Conservation (phyloP, 1,140 invertebrate genomes). For the Bombus confusus region DNA sequence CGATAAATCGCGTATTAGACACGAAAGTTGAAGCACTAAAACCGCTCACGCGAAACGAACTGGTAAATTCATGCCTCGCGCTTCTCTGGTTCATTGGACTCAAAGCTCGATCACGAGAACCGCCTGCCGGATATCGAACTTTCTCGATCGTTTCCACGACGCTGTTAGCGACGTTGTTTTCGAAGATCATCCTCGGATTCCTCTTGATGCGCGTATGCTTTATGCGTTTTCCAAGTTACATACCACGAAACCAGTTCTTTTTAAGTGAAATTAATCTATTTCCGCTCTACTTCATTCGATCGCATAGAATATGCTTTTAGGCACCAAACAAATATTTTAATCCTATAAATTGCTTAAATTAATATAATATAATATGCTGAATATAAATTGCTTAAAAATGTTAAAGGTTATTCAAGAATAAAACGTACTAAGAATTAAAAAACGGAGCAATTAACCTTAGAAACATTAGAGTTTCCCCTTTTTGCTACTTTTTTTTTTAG, state of each 20-base stretch:
- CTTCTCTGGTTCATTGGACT: slow-evolving; percentile 33
- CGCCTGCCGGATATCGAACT: slow-evolving; percentile 39
- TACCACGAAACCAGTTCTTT: background rate
- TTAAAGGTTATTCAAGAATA: too few species aligned
- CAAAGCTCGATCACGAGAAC: background rate
- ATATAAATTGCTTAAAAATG: too few species aligned
- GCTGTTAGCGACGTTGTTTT: background rate
- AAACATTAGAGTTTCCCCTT: too few species aligned
- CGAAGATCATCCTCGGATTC: background rate
- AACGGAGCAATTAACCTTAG: too few species aligned
- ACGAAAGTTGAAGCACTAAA: background rate
- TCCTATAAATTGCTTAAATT: too few species aligned
- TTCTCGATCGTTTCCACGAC: slow-evolving; percentile 29
- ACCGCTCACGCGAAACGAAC: background rate
- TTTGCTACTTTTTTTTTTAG: too few species aligned
- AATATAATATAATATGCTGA: too few species aligned
- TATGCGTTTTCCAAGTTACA: background rate
- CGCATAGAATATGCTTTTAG: too few species aligned
- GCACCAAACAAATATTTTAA: too few species aligned
- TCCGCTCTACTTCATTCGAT: too few species aligned
- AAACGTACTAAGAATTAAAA: too few species aligned
- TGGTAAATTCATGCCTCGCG: slow-evolving; percentile 18
- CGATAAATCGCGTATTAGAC: slow-evolving; percentile 24
- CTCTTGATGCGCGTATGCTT: background rate
- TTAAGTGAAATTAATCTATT: background rate